Base-by-base conservation (phyloP, 2,888 invertebrate genomes). In the Microctonus hyperodae region DNA sequence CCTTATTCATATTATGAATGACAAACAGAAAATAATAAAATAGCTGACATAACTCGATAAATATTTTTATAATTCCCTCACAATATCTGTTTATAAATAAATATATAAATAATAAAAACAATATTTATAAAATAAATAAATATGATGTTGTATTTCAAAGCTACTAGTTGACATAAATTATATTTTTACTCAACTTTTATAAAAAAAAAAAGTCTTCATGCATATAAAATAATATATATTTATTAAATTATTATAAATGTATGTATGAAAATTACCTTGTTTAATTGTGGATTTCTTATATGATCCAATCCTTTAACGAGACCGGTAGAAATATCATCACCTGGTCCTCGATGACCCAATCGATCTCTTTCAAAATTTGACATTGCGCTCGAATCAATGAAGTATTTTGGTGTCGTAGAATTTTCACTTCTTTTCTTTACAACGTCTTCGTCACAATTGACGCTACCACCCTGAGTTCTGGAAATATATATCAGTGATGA, bases 271-370 rank as follows among this genome's bases (percentile, higher is more conserved):
- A 37, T 70, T 82, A 91, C 92, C 90, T 92, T 92, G 82, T 91
- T 91, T 10, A 91, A 86, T 66, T 89, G 87, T 1, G 91, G 90
- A 79, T 90, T 88, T 69, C 88, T 87, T 55, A 92, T 85, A 71
- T 89, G 88, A 83, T 91, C 91, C 72, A 91, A 86, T 65, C 92
- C 91, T 64, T 89, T 86, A 64, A 89, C 80, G 67, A 86, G 86
- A 79, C 87, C 87, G 74, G 86, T 83, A 71, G 86, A 84, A 72
- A 86, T 82, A 64, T 81, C 79, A 78, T 90, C 89, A 64, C 87
- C 88, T 4, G 81, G 78, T 33, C 86, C 85, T 78, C 86, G 86
- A 70, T 89, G 86, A 83, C 88, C 91, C 83, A 89, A 86, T 83
- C 87, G 88, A 81, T 90, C 90, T 75, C 89, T 86, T 69, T 88